A percentile compares a stretch with the other conserved stretches of the same genome.
Conservation (phyloP, 2,113 vertebrate genomes). For the Halichoerus grypus region DNA sequence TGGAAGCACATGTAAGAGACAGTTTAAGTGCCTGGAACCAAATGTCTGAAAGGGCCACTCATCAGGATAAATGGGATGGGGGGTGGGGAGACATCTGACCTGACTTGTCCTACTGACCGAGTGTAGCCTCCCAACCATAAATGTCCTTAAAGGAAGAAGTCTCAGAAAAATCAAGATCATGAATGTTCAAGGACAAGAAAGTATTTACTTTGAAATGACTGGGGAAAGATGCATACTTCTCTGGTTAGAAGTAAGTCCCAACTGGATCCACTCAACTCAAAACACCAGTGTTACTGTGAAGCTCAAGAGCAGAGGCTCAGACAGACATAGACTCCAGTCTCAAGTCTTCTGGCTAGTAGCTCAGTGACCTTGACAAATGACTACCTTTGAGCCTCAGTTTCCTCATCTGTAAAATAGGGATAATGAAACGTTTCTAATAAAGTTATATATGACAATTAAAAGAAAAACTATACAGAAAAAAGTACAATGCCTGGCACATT, state of each 20-base stretch:
- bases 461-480: background rate
- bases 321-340: background rate
- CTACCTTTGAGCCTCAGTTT: background rate
- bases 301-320: background rate
- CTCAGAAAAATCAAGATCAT: constrained; percentile 13
- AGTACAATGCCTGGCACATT: background rate
- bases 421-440: constrained; percentile 14
- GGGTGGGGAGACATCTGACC: background rate
- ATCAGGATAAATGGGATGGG: background rate
- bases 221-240: background rate
- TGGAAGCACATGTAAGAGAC: constrained; percentile 56
- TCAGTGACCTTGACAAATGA: background rate
- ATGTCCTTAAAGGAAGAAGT: constrained; percentile 40
- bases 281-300: background rate
- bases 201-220: constrained; percentile 44
- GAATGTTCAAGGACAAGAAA: constrained; percentile 37
- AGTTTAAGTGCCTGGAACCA: constrained; percentile 13
- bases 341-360: background rate
- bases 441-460: constrained; percentile 15
- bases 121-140: constrained; percentile 5
- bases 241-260: background rate
- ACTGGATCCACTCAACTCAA: background rate
- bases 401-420: background rate
- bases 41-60: background rate
- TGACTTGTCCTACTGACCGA: constrained; percentile 42